Conservation (phyloP, 2,113 vertebrate genomes). For the Esox niger region DNA sequence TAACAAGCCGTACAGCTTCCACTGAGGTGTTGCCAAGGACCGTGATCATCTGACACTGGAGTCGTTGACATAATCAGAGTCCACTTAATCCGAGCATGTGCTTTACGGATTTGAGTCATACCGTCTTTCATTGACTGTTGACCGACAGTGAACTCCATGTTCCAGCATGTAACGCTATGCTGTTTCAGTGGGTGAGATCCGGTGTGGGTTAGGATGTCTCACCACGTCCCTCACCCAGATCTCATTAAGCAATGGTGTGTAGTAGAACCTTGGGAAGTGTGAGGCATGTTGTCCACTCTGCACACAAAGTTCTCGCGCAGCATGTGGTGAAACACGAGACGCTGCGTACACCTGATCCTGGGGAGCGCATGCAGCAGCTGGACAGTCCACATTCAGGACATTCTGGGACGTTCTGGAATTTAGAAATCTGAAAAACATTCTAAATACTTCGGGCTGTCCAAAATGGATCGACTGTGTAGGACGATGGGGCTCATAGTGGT, state of each 20-base stretch:
- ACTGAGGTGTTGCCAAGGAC: too few species aligned
- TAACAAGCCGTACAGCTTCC: too few species aligned
- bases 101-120: not conserved
- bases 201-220: slow-evolving; percentile 16
- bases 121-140: slow-evolving; percentile 22
- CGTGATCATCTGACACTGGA: too few species aligned
- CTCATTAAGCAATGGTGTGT: slow-evolving; percentile 3
- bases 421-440: slow-evolving; percentile 34
- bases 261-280: slow-evolving; percentile 14
- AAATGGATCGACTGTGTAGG: slow-evolving; percentile 13
- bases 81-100: slow-evolving; percentile 2
- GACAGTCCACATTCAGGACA: slow-evolving; percentile 5
- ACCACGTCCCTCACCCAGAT: slow-evolving; percentile 27
- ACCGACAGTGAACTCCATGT: slow-evolving; percentile 15
- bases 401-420: slow-evolving; percentile 33
- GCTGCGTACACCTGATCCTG: not conserved
- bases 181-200: slow-evolving; percentile 19
- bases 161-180: not conserved
- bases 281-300: not conserved
- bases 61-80: too few species aligned
- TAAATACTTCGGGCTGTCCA: slow-evolving; percentile 20
- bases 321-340: slow-evolving; percentile 9
- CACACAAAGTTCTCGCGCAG: not conserved
- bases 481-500: not conserved
- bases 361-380: not conserved